Evolutionary conservation across 2,113 vertebrate species (phyloP).

Genomic region (Phrynosoma platyrhinos): DNA sequence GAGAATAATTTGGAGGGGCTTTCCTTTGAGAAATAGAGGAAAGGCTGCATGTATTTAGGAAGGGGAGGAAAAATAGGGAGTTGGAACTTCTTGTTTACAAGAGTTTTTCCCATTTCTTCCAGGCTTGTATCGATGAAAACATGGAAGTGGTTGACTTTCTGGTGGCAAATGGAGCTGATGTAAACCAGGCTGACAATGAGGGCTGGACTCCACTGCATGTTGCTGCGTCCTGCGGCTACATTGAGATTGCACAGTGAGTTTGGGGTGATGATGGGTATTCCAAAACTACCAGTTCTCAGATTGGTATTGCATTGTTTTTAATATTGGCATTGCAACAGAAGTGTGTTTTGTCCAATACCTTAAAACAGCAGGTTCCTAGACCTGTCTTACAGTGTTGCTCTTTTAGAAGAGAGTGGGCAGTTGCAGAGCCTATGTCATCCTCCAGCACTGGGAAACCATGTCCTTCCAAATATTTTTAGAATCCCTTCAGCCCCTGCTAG

Average conservation of each 20-base stretch:
- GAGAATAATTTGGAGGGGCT: too few relatives aligned
- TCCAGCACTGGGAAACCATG: neutral
- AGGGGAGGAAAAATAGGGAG: neutral
- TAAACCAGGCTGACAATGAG: conserved; percentile 92
- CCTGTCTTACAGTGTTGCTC: neutral
- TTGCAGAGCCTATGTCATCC: neutral
- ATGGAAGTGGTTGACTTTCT: conserved; percentile 90
- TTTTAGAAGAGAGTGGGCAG: neutral
- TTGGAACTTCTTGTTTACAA: neutral
- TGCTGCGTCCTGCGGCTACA: conserved; percentile 88
- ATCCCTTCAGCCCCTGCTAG: too few relatives aligned
- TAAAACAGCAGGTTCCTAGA: neutral
- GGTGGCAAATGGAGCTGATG: conserved; percentile 81
- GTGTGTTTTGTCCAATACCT: neutral
- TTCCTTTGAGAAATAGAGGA: too few relatives aligned
- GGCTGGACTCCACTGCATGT: conserved; percentile 93
- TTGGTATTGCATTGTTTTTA: too few relatives aligned
- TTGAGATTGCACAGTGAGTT: conserved; percentile 88
- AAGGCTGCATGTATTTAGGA: neutral
- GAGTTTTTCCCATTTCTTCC: neutral
- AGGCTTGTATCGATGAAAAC: conserved; percentile 93
- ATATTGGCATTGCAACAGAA: too few relatives aligned
- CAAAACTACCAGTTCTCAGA: neutral
- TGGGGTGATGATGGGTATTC: neutral
- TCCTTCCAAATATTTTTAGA: too few relatives aligned